Evolutionary conservation across 2,888 invertebrate genomes (phyloP), one percentile per base, ranked within the genome.

Genomic region (Deilephila porcellus): DNA sequence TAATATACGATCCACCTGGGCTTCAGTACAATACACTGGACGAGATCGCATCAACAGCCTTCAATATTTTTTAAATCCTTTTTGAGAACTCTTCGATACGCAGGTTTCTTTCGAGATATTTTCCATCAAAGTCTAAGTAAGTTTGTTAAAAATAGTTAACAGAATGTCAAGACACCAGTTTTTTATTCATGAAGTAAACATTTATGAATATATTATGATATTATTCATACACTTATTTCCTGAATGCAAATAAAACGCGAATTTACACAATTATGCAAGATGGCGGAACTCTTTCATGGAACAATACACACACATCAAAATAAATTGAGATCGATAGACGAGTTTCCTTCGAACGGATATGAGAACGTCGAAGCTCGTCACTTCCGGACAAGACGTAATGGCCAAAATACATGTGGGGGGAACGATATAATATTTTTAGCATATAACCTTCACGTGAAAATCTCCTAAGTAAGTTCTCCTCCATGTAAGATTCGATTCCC

Each of bases 311-410:
- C 53, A 53, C 34, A 53, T 29, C 34, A 17, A 67, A 25, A 20
- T 20, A 14, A 64, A 64, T 45, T 37, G 20, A 45, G 56, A 19
- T 64, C 59, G 59, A 73, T 59, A 59, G 56, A 62, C 32, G 59
- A 73, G 25, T 59, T 59, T 64, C 56, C 67, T 73, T 45, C 37
- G 67, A 17, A 34, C 56, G 64, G 72, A 73, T 67, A 73, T 73
- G 59, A 67, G 29, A 25, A 59, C 45, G 59, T 25, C 59, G 19
- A 37, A 59, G 45, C 32, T 45, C 19, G 72, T 73, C 34, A 67
- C 67, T 59, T 73, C 72, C 72, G 56, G 20, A n/a, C 25, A 25
- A 67, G n/a, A 37, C 56, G n/a, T 59, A 25, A 4, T 53, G 34
- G n/a, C 7, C 11, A 32, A 34, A 56, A 52, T 29, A 52, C 34